Evolutionary conservation across 2,888 invertebrate genomes (phyloP).

Genomic region (Julus scandinavius): DNA sequence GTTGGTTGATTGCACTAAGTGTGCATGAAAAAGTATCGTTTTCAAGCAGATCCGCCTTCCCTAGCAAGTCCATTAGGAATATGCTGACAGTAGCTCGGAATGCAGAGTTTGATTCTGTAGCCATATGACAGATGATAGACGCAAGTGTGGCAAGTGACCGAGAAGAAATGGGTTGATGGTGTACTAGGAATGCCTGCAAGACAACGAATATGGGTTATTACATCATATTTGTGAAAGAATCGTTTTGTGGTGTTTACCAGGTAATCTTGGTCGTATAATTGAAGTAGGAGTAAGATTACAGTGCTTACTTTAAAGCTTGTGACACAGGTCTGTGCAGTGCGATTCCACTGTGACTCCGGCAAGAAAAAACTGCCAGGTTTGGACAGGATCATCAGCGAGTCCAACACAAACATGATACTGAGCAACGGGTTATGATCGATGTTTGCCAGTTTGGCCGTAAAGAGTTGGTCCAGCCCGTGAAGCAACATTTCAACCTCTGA

Average conservation of each 20-base stretch:
- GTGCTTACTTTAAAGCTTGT: not conserved
- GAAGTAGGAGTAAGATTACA: not conserved
- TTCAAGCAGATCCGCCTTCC: not conserved
- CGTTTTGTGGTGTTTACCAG: not conserved
- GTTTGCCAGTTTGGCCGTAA: not conserved
- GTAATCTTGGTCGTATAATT: not conserved
- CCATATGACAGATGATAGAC: not conserved
- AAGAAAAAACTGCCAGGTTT: not conserved
- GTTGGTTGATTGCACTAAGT: not conserved
- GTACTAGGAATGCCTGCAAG: not conserved
- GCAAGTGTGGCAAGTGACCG: not conserved
- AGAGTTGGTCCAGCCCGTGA: not conserved
- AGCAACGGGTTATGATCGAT: not conserved
- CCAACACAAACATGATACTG: not conserved
- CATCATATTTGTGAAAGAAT: not conserved
- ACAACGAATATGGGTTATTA: not conserved
- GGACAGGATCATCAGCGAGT: not conserved
- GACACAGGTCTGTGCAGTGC: not conserved
- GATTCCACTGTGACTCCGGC: not conserved
- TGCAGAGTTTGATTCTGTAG: not conserved
- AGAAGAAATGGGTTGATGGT: not conserved
- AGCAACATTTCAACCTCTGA: not conserved
- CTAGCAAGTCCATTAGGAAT: not conserved
- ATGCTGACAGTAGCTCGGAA: not conserved
- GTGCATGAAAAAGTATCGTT: not conserved